phyloP scores from a whole-genome alignment of 2,797 vertebrate species.

The Chanos chanos region DNA sequence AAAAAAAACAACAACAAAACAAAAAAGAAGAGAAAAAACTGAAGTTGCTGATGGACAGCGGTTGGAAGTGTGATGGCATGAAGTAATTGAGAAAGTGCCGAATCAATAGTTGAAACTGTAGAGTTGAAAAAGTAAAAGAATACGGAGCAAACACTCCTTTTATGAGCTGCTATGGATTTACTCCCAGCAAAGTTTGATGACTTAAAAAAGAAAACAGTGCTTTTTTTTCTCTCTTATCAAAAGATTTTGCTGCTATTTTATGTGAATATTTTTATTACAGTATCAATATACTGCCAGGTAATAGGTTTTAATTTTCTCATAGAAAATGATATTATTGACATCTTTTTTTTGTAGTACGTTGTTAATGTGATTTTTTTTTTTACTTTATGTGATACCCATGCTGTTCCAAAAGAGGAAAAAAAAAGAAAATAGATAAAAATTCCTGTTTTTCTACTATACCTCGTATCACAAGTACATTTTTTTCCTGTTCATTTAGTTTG shows the following conservation, averaged over 20 bases:
- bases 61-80: conserved; percentile 74
- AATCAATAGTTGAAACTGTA: conserved; percentile 66
- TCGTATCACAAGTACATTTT: conserved; percentile 71
- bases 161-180: conserved; percentile 87
- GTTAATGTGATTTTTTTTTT: conserved; percentile 74
- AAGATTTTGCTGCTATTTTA: conserved; percentile 93
- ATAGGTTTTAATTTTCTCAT: conserved; percentile 86
- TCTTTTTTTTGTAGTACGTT: conserved; percentile 65
- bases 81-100: conserved; percentile 80
- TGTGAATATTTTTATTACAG: conserved; percentile 80
- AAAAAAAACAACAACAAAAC: conserved; percentile 47
- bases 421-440: conserved; percentile 65
- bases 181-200: conserved; percentile 79
- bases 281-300: conserved; percentile 88
- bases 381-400: conserved; percentile 83
- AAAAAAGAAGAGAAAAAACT: conserved; percentile 79
- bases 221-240: conserved; percentile 74
- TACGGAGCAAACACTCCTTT: conserved; percentile 73
- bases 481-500: conserved; percentile 56
- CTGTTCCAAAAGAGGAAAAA: conserved; percentile 75
- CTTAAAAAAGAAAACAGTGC: conserved; percentile 59
- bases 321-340: conserved; percentile 78
- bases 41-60: conserved; percentile 67
- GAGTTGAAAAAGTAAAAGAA: conserved; percentile 56
- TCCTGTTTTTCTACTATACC: conserved; percentile 77